phyloP scores from a whole-genome alignment of 2,113 vertebrate genomes.

The Ceyx cyanopectus region DNA sequence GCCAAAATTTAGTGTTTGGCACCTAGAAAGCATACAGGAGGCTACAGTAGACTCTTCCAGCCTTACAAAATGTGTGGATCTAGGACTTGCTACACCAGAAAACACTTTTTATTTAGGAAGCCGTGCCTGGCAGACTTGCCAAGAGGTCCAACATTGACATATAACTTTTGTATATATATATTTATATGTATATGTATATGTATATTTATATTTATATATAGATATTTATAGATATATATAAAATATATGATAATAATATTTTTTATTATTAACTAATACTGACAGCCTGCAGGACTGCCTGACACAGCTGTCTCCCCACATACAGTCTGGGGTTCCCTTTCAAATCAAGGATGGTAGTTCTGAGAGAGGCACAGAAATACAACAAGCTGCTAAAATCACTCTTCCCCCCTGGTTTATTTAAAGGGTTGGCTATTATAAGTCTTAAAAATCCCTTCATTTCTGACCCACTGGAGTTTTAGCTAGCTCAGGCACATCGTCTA shows the following conservation, averaged over 20 bases:
- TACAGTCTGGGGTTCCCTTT: not conserved
- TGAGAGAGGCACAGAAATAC: not conserved
- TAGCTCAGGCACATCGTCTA: not conserved
- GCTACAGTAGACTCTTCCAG: not conserved
- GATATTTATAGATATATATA: too few relatives aligned
- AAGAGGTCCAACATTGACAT: not conserved
- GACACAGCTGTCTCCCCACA: rapidly evolving
- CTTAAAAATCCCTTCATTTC: not conserved
- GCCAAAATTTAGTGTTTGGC: not conserved
- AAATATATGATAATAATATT: too few relatives aligned
- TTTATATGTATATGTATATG: too few relatives aligned
- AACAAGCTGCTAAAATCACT: not conserved
- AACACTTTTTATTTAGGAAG: not conserved
- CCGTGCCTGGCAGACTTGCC: not conserved
- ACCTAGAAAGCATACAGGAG: not conserved
- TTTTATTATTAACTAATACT: too few relatives aligned
- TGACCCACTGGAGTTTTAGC: not conserved
- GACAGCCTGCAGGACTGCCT: not conserved
- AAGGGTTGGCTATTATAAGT: not conserved
- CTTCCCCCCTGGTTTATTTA: not conserved
- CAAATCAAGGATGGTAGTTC: not conserved
- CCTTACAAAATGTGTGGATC: not conserved
- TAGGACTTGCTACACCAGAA: not conserved
- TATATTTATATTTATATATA: too few relatives aligned
- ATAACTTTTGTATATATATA: not conserved